Conservation (phyloP, 37 sponge, comb jelly and placozoan genomes). For the Bolinopsis microptera region DNA sequence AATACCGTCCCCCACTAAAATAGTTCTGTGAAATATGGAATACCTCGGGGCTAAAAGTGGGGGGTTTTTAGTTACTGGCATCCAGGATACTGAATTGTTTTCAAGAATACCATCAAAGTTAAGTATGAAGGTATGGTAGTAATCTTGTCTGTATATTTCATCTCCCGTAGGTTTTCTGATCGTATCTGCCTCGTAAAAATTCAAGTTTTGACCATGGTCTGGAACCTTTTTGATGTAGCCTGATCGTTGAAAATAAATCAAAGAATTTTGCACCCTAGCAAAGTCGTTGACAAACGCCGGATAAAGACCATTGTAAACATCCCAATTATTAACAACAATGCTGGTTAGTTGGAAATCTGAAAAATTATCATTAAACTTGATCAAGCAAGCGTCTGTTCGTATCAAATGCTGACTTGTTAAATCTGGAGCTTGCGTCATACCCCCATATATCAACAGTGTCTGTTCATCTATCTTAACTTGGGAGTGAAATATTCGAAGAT, state of each 20-base stretch:
- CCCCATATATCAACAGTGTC: constrained; percentile 10
- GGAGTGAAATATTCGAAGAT: neutral
- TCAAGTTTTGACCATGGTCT: neutral
- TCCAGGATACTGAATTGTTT: neutral
- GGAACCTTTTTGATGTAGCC: neutral
- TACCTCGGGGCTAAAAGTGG: neutral
- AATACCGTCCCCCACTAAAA: neutral
- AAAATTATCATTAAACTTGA: neutral
- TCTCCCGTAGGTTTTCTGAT: constrained; percentile 8
- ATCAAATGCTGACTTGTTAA: neutral
- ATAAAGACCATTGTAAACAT: constrained; percentile 47
- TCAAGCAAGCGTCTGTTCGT: neutral
- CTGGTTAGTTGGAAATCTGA: neutral
- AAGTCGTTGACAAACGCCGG: neutral
- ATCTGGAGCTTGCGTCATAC: neutral
- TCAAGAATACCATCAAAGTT: neutral
- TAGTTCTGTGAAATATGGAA: constrained; percentile 16
- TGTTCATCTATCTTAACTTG: constrained; percentile 7
- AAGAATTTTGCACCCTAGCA: neutral
- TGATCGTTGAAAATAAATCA: constrained; percentile 8
- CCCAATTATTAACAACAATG: neutral
- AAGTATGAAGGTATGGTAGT: constrained; percentile 43
- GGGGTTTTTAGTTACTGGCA: constrained; percentile 27
- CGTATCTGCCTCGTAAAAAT: neutral
- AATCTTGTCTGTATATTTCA: constrained; percentile 19